Percentiles rank a stretch among this genome's conserved stretches.
Conservation (phyloP, 2,797 vertebrate genomes). For the Neomorphus geoffroyi region DNA sequence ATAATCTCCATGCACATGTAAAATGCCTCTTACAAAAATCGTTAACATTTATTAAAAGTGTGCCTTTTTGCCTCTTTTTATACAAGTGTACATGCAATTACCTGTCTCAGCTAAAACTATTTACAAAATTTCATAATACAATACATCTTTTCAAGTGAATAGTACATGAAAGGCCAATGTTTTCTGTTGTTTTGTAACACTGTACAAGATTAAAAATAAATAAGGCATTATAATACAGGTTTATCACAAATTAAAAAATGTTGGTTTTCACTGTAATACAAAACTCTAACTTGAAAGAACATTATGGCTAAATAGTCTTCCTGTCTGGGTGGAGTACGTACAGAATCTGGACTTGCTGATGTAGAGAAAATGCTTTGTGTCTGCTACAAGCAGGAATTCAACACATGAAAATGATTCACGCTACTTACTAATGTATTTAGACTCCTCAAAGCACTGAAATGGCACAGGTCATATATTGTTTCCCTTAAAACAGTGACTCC, state of each 20-base stretch:
- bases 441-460: conserved; percentile 25
- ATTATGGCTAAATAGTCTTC: conserved; percentile 71
- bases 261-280: conserved; percentile 68
- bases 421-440: neutral
- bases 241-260: conserved; percentile 74
- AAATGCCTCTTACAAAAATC: conserved; percentile 60
- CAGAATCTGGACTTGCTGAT: conserved; percentile 59
- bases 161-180: conserved; percentile 74
- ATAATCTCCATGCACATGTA: conserved; percentile 64
- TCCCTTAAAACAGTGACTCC: neutral
- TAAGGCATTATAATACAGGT: conserved; percentile 82
- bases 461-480: conserved; percentile 21
- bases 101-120: conserved; percentile 66
- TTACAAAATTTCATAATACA: conserved; percentile 76
- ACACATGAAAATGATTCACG: neutral
- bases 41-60: conserved; percentile 47
- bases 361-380: conserved; percentile 16
- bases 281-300: conserved; percentile 68
- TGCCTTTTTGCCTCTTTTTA: conserved; percentile 61
- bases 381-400: conserved; percentile 23
- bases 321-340: conserved; percentile 39
- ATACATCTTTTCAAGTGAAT: conserved; percentile 74
- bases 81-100: conserved; percentile 73
- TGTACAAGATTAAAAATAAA: conserved; percentile 81
- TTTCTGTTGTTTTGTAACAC: conserved; percentile 59